Evolutionary conservation across 2,888 invertebrate species (phyloP).

Genomic region (Stegana nigrithorax): DNA sequence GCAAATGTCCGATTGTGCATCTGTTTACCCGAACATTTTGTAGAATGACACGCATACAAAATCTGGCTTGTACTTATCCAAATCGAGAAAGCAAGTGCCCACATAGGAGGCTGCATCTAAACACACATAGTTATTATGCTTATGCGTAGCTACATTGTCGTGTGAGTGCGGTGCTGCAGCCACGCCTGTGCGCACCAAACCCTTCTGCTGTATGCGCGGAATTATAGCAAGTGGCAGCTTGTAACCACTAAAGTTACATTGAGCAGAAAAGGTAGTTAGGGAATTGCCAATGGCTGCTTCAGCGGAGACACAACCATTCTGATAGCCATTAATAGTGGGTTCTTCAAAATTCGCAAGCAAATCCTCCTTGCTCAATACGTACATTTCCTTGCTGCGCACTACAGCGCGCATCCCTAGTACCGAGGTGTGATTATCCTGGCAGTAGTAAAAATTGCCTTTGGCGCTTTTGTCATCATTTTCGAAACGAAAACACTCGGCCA

Average conservation of each 20-base stretch:
- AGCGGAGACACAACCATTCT: background rate
- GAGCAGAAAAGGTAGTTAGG: conserved; percentile 88
- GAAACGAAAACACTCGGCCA: conserved; percentile 82
- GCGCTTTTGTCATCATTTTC: conserved; percentile 68
- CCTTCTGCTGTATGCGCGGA: conserved; percentile 74
- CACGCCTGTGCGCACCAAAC: conserved; percentile 67
- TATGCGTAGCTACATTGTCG: conserved; percentile 55
- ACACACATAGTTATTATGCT: conserved; percentile 75
- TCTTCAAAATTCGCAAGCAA: conserved; percentile 68
- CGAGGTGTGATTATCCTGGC: conserved; percentile 95
- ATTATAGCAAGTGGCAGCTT: conserved; percentile 88
- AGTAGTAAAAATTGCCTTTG: conserved; percentile 79
- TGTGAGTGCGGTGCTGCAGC: conserved; percentile 36
- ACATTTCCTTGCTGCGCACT: conserved; percentile 73
- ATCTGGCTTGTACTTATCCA: conserved; percentile 81
- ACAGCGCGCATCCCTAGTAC: conserved; percentile 91
- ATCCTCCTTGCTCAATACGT: conserved; percentile 73
- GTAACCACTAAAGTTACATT: conserved; percentile 94
- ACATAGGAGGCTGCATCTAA: conserved; percentile 90
- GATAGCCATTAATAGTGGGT: background rate
- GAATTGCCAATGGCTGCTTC: conserved; percentile 66
- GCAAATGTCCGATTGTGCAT: too few species aligned
- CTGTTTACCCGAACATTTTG: conserved; percentile 85
- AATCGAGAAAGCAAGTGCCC: conserved; percentile 81
- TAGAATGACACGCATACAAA: conserved; percentile 95